Conservation (phyloP, 2,113 vertebrate genomes). For the Apteryx owenii region DNA sequence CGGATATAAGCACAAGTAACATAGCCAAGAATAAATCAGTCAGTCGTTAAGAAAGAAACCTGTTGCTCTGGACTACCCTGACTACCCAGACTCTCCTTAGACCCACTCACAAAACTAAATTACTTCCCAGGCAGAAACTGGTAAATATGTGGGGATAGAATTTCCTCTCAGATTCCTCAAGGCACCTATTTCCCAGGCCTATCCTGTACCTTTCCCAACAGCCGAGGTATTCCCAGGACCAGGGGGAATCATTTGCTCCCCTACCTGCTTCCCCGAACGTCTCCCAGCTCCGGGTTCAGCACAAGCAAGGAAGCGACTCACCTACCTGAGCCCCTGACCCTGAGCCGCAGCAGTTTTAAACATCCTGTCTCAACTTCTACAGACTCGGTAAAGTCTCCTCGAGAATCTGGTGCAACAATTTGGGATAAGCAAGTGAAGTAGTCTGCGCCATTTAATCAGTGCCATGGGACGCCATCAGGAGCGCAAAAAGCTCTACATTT, state of each 20-base stretch:
- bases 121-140: not conserved
- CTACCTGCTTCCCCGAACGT: accelerated
- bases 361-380: not conserved
- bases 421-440: not conserved
- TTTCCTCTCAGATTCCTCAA: not conserved
- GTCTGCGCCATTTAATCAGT: not conserved
- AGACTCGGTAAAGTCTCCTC: not conserved
- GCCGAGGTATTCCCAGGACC: not conserved
- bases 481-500: not conserved
- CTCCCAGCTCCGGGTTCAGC: not conserved
- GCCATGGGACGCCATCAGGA: not conserved
- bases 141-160: not conserved
- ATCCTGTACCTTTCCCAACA: not conserved
- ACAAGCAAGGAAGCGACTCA: not conserved
- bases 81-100: not conserved
- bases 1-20: slow-evolving; percentile 4
- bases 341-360: not conserved
- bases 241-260: not conserved
- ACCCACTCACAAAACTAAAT: not conserved
- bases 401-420: not conserved
- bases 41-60: not conserved
- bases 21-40: slow-evolving; percentile 36
- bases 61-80: not conserved
- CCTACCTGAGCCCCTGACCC: not conserved
- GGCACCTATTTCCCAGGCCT: not conserved